Base-by-base conservation (phyloP, 2,113 vertebrate species). In the Chamaetylas fuelleborni region DNA sequence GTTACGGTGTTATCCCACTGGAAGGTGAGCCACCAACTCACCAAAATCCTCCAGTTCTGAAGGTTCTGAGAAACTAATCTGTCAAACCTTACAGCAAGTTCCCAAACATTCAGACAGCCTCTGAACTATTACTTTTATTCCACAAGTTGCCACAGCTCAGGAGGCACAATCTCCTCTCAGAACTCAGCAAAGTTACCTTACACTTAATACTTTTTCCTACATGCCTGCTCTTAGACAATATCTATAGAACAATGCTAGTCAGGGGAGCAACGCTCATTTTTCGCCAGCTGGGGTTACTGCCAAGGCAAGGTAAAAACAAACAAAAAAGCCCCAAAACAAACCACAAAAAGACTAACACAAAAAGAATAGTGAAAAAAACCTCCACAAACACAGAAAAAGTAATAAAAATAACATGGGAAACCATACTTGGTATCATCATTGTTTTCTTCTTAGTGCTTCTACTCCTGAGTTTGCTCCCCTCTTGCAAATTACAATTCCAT, bases 351-450 rank as follows among this genome's bases (percentile, higher is more conserved):
- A 73, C 45, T 66, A 58, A 42, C 19, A 36, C 2, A 56, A 4
- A 51, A 51, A 54, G n/a, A 45, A 56, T 4, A 22, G 19, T 22
- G 17, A 0, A 3, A 6, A 6, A 47, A 65, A 4, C 2, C 2
- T 11, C 18, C 8, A 28, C 15, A 38, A 61, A 26, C 29, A 67
- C 14, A 61, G 17, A 76, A 67, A 6, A 54, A 76, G 29, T n/a
- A 82, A 61, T 53, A 67, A 66, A 72, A 66, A 64, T 42, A 80
- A 45, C 24, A 53, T 40, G 9, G 24, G 13, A 74, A 74, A 67
- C 9, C 11, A 47, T 7, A 34, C 16, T 29, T 45, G 16, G 45
- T 40, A 67, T 25, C 16, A 40, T 22, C 50, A 66, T 11, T 40
- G 3, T 47, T 82, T 61, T 66, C 67, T 81, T 73, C 38, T 74